phyloP scores from a whole-genome alignment of 1,140 invertebrate species.

The Leptopilina boulardi region DNA sequence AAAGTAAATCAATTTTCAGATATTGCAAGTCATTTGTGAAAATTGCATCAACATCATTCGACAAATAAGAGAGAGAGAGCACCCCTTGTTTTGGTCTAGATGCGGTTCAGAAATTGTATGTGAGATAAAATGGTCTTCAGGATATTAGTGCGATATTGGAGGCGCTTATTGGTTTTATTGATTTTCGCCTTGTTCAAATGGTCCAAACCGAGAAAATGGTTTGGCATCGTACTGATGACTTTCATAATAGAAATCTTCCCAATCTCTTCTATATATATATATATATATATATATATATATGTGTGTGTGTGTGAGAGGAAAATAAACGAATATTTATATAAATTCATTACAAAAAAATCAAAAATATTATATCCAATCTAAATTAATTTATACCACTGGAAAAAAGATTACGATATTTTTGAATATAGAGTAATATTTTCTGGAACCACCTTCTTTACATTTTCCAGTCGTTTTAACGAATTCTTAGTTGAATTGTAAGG shows the following conservation, averaged over 20 bases:
- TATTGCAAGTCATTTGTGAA: neutral
- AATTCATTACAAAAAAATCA: no score
- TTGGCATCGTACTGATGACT: neutral
- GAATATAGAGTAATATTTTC: no score
- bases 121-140: constrained; percentile 9
- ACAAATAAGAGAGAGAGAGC: neutral
- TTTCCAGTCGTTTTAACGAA: neutral
- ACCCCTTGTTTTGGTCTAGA: constrained; percentile 30
- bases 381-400: no score
- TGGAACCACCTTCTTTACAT: neutral
- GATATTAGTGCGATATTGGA: constrained; percentile 31
- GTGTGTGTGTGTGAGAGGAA: no score
- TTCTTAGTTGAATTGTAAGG: neutral
- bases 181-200: constrained; percentile 3
- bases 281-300: no score
- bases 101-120: constrained; percentile 4
- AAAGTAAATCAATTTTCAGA: neutral
- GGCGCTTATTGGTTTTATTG: constrained; percentile 26
- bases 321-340: no score
- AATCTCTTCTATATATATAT: no score
- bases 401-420: no score
- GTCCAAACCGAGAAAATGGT: neutral
- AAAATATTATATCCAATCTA: no score
- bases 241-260: neutral
- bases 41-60: neutral